Base-by-base conservation (phyloP, 2,888 invertebrate species). In the Molorchus minor region DNA sequence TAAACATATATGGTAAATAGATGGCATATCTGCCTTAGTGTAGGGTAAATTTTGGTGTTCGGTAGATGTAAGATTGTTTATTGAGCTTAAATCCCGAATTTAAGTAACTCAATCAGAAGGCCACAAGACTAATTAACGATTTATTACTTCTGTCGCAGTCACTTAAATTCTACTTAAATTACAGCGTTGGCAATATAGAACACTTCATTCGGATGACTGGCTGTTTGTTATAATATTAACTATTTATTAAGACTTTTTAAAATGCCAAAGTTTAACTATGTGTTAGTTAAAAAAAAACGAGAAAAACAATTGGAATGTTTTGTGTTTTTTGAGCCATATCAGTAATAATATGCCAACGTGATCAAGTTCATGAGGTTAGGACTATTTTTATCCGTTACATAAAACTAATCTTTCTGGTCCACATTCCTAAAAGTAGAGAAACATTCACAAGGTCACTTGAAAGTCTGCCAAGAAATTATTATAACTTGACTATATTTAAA, bases 31-130 rank as follows among this genome's bases (percentile, higher is more conserved):
- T 76, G 78, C 77, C 76, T 76, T 76, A 77, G 74, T 65, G 65
- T 77, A 77, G 77, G 75, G 71, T 75, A 75, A 75, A 71, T 72
- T 68, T 79, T 72, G 78, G 79, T 80, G 80, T 80, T 80, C 80
- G 78, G 79, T 80, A 80, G 78, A 69, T 71, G 60, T 75, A 78
- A 77, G 76, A 68, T 71, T 76, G 75, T 76, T 77, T 73, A 61
- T 71, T 74, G 75, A 75, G 76, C 75, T 76, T 77, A 75, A 70
- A 59, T 54, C 56, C 58, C 56, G 65, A 58, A 62, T 65, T 58
- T 63, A 56, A 61, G 61, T 53, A 46, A 58, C 57, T 64, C 47
- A 53, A 33, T 40, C 47, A 44, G 46, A 55, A 55, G 46, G 40
- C 33, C 17, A 41, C 41, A 55, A 55, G 45, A 55, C 55, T 55